Conservation (phyloP, 2,888 invertebrate species). For the Drosophila limbata region DNA sequence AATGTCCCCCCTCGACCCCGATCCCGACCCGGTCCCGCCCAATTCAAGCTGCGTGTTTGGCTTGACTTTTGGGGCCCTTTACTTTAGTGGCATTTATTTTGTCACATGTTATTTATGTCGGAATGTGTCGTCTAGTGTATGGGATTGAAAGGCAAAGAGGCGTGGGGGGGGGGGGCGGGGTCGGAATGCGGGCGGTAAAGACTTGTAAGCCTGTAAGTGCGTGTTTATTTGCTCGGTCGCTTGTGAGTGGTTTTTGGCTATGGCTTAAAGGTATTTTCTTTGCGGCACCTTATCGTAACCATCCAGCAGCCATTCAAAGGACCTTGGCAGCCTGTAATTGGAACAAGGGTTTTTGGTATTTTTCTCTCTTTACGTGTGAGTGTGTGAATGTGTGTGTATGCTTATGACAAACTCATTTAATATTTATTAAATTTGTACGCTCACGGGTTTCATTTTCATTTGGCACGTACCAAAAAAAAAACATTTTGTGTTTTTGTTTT, state of each 20-base stretch:
- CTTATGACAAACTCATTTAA: constrained; percentile 75
- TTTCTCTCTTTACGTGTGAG: neutral
- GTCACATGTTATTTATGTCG: constrained; percentile 69
- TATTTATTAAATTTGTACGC: constrained; percentile 74
- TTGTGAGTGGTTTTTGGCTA: constrained; percentile 42
- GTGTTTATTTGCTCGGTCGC: constrained; percentile 68
- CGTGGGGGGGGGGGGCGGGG: neutral
- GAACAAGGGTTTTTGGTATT: constrained; percentile 55
- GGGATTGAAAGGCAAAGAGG: neutral
- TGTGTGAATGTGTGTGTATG: constrained; percentile 33
- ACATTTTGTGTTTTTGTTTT: constrained; percentile 46
- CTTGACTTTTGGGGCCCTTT: constrained; percentile 58
- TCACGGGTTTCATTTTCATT: constrained; percentile 70
- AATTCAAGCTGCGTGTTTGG: constrained; percentile 5
- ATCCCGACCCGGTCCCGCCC: neutral
- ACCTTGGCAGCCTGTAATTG: constrained; percentile 57
- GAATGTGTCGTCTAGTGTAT: constrained; percentile 43
- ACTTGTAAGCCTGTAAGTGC: constrained; percentile 66
- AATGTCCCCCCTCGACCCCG: neutral
- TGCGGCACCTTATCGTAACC: constrained; percentile 66
- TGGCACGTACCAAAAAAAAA: constrained; percentile 71
- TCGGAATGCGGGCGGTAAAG: constrained; percentile 14
- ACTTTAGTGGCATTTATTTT: constrained; percentile 72
- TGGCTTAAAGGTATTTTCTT: constrained; percentile 66
- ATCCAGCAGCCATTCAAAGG: constrained; percentile 52